Evolutionary conservation across 2,113 vertebrate genomes (phyloP).

Genomic region (Hymenochirus boettgeri): DNA sequence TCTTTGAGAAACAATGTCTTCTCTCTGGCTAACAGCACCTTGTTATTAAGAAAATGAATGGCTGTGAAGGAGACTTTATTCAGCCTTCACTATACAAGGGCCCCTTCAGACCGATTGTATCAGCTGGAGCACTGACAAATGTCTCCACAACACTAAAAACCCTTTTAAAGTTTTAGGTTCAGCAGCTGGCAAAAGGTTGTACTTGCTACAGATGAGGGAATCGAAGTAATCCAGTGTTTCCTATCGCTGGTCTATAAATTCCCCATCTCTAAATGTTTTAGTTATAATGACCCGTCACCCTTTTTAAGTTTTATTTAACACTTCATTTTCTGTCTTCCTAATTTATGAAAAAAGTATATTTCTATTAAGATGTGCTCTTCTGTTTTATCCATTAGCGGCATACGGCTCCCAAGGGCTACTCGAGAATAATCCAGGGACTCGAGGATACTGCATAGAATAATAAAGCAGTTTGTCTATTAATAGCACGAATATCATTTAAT

Average conservation of each 20-base stretch:
- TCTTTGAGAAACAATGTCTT: conserved; percentile 63
- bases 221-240: not conserved
- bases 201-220: conserved; percentile 33
- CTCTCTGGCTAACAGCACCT: conserved; percentile 62
- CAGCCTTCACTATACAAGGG: conserved; percentile 59
- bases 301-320: not conserved
- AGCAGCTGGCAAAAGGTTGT: conserved; percentile 60
- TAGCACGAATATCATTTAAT: conserved; percentile 37
- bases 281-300: no score
- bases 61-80: conserved; percentile 55
- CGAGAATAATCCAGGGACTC: conserved; percentile 17
- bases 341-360: not conserved
- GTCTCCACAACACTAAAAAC: conserved; percentile 61
- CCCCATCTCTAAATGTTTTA: no score
- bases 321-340: not conserved
- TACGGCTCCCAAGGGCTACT: not conserved
- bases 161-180: conserved; percentile 61
- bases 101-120: conserved; percentile 62
- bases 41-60: conserved; percentile 74
- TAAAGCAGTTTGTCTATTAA: conserved; percentile 36
- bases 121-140: conserved; percentile 59
- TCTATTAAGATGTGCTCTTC: not conserved
- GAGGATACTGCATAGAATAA: conserved; percentile 20
- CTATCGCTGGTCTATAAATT: not conserved
- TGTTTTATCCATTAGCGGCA: not conserved